phyloP scores from a whole-genome alignment of 2,113 vertebrate species.

The Diglossa brunneiventris region DNA sequence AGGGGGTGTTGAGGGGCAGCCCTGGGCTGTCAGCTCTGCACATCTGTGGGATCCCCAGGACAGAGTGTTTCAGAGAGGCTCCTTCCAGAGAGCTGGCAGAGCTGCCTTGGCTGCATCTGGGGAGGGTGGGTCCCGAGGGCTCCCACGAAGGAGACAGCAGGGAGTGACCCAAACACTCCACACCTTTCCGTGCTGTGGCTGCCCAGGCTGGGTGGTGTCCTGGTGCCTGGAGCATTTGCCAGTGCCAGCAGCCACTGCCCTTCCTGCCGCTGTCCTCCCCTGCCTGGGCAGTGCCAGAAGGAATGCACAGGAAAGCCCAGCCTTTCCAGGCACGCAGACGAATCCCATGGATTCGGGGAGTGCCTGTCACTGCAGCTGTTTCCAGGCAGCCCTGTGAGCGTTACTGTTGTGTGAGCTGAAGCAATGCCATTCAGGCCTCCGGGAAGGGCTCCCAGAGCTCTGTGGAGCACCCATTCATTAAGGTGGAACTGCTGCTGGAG shows the following conservation, averaged over 20 bases:
- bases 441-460: not conserved
- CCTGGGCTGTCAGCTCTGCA: not conserved
- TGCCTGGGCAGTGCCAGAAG: not conserved
- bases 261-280: not conserved
- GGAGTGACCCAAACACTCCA: not conserved
- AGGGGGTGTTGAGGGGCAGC: not conserved
- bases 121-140: not conserved
- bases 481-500: accelerated
- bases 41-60: accelerated
- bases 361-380: not conserved
- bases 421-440: not conserved
- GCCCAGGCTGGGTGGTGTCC: not conserved
- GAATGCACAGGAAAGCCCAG: not conserved
- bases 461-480: not conserved
- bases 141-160: not conserved
- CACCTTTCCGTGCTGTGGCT: not conserved
- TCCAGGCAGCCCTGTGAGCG: not conserved
- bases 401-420: not conserved
- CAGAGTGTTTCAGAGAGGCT: accelerated
- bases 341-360: not conserved
- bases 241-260: not conserved
- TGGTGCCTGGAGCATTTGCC: not conserved
- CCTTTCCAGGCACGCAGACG: not conserved
- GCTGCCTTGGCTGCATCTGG: not conserved
- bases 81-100: not conserved